phyloP scores from a whole-genome alignment of 2,888 invertebrate genomes.

The Eilema griseolum region DNA sequence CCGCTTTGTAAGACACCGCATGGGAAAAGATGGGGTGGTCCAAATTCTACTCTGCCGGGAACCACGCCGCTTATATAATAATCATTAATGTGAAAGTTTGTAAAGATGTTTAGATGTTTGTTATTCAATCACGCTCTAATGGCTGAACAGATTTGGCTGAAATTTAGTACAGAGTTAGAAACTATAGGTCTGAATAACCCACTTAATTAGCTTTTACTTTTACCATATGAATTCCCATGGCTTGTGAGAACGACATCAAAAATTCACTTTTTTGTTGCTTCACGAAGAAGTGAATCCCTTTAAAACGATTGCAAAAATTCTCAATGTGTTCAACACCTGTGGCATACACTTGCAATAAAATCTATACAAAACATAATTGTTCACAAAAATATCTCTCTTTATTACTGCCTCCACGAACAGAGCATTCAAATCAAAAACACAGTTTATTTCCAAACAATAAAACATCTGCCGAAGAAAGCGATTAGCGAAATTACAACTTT shows the following conservation, averaged over 20 bases:
- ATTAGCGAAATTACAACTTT: constrained; percentile 25
- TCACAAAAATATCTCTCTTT: neutral
- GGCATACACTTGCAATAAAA: neutral
- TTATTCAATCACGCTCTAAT: neutral
- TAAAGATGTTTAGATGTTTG: neutral
- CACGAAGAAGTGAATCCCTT: neutral
- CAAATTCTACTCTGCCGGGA: too few species aligned
- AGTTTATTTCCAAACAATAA: constrained; percentile 21
- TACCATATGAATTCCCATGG: too few species aligned
- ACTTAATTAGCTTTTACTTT: too few species aligned
- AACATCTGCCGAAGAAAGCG: constrained; percentile 37
- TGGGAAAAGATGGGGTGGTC: too few species aligned
- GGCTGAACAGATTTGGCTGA: neutral
- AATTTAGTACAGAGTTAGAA: neutral
- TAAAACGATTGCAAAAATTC: neutral
- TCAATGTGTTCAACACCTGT: constrained; percentile 13
- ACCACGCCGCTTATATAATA: too few species aligned
- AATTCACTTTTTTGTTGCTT: neutral
- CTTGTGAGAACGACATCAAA: neutral
- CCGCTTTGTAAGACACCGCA: too few species aligned
- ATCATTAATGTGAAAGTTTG: too few species aligned
- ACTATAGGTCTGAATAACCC: neutral
- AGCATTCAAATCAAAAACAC: neutral
- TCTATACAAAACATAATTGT: neutral
- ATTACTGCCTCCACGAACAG: neutral